Evolutionary conservation across 2,113 vertebrate species (phyloP), one percentile per base, ranked within the genome.

Genomic region (Agapornis roseicollis): DNA sequence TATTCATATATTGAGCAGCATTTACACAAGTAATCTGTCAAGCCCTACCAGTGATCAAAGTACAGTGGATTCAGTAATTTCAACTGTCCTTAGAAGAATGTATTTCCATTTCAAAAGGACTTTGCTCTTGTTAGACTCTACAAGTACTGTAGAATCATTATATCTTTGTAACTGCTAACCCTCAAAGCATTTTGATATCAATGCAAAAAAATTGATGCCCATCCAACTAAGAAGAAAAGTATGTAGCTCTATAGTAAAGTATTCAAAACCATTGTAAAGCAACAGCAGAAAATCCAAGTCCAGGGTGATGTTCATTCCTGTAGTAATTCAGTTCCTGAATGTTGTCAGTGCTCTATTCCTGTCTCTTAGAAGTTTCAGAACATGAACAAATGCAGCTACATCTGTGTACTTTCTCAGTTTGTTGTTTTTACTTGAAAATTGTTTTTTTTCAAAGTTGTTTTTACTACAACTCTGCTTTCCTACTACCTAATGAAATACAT

Each of bases 71-170:
- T 71, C 56, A 74, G 63, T 80, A 82, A 85, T 71, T 87, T 79
- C 56, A 79, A 79, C 46, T 53, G 19, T 58, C 61, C 47, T 71
- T 68, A 80, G 52, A 93, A 74, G 28, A 65, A 16, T 18, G 7
- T 68, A 66, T 88, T 94, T 90, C n/a, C 82, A 71, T 91, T 93
- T 85, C 55, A 91, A 85, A 94, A 85, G 25, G 25, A 41, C 29
- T 85, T 71, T 91, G 50, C 41, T 93, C 50, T 55, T 56, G 35
- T 55, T 69, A 63, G 63, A 31, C 33, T 61, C 52, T 82, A 55
- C 37, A 61, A 77, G 33, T n/a, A 25, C 17, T 42, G 50, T 33
- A 84, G 70, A 89, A 85, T 78, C 49, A 25, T 58, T 79, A 20
- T 15, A 50, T 39, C 69, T 77, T 41, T 73, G 64, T 55, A 77